Evolutionary conservation across 2,797 vertebrate genomes (phyloP), one percentile per base, ranked within the genome.

Genomic region (Fratercula arctica): DNA sequence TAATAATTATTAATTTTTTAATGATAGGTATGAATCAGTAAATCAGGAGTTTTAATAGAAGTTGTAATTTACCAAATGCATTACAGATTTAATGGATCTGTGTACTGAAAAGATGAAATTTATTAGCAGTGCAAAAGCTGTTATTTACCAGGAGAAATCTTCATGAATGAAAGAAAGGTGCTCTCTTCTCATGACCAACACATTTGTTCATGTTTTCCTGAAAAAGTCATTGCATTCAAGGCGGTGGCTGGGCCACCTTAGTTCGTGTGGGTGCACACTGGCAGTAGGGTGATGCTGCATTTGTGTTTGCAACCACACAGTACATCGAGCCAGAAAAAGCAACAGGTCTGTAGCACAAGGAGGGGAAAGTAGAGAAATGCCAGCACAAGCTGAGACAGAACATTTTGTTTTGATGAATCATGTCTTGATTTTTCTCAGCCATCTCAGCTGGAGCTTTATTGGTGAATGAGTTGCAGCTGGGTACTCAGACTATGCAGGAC

Each of bases 181-280:
- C 8, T 35, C 3, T 17, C 50, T 72, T 57, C 37, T 20, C 33
- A 16, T 11, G 28, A 50, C 20, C 7, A n/a, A 33, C 14, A 9
- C 5, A 13, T 60, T 68, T 72, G 15, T 35, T 8, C 3, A 6
- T 9, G 8, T 68, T 72, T 61, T 93, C 35, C 45, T 85, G 37
- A 78, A 90, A 78, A 79, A 31, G 20, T 11, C 31, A 14, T 16
- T 43, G 20, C 76, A n/a, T 48, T 79, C 54, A 25, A 66, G 11
- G 31, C 2, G 3, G 15, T 17, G 29, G 1, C 18, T 63, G 64
- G 13, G 21, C 35, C 39, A 15, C 29, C 16, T 51, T 74, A 73
- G 4, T 53, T 63, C 0, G 0, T 3, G 26, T 11, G 29, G 5
- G 8, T 29, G 24, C 29, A 7, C 37, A 53, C 24, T 37, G 14